Base-by-base conservation (phyloP, 2,888 invertebrate species). In the Phasia obesa region DNA sequence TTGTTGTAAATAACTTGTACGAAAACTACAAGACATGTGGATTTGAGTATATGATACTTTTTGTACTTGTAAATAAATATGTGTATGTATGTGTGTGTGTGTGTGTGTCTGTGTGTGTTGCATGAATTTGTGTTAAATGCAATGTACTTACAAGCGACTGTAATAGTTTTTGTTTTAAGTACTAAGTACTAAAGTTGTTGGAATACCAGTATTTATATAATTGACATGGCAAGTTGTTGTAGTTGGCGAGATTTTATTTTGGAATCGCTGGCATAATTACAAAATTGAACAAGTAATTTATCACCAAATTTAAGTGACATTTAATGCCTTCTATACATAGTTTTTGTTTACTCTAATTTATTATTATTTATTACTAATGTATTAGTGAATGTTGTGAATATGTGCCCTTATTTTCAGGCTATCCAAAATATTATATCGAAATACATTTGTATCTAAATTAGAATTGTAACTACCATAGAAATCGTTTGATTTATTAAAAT, bases 1-100 rank as follows among this genome's bases (percentile, higher is more conserved):
- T 77, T 67, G 55, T 81, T 71, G 31, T 42, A 70, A 76, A 81
- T 65, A 67, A 71, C 75, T 76, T 71, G 49, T 65, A 59, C 25
- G 21, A 62, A 53, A 47, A 78, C 64, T 71, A 65, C 65, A 78
- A 55, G 55, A 57, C 35, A 64, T 62, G 25, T 49, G 25, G 47
- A 42, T 21, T 23, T 57, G 4, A 44, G 47, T n/a, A 19, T 42
- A 23, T 27, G 19, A 23, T 55, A n/a, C 21, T 2, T 11, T 44
- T 5, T 49, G 31, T 15, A 27, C 31, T 0, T 11, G 5, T 44
- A 31, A n/a, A n/a, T n/a, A n/a, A n/a, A 5, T 25, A 13, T 6
- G 15, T 42, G 7, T 21, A 19, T 44, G 11, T n/a, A 27, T 15
- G 31, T 31, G 25, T 47, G 51, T 60, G 17, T 64, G 31, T 51